phyloP scores from a whole-genome alignment of 2,113 vertebrate genomes.

The Xyliphius kryptos region DNA sequence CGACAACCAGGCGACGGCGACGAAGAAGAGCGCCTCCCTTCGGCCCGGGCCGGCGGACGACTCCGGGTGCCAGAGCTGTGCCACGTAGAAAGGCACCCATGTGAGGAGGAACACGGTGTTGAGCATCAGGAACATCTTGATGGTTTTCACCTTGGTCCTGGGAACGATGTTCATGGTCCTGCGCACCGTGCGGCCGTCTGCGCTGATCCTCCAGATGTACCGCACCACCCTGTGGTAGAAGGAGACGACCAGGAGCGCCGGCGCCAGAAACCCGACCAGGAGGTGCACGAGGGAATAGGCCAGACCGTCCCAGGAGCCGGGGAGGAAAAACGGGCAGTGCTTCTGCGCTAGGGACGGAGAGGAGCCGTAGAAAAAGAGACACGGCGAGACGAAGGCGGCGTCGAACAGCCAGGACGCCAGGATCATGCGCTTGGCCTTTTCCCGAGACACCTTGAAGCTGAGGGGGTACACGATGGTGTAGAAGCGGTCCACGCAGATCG shows the following conservation, averaged over 20 bases:
- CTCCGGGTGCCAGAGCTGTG: slow-evolving; percentile 81
- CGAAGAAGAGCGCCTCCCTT: slow-evolving; percentile 72
- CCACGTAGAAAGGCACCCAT: slow-evolving; percentile 82
- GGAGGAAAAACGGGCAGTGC: slow-evolving; percentile 81
- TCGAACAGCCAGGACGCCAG: slow-evolving; percentile 77
- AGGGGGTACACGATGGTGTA: slow-evolving; percentile 88
- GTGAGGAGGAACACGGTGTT: slow-evolving; percentile 78
- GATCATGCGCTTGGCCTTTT: slow-evolving; percentile 92
- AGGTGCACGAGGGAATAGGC: slow-evolving; percentile 67
- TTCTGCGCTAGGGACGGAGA: slow-evolving; percentile 28
- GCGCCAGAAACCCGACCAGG: slow-evolving; percentile 72
- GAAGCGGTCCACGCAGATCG: slow-evolving; percentile 83
- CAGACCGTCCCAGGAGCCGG: slow-evolving; percentile 70
- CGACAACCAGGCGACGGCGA: slow-evolving; percentile 71
- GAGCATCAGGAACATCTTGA: slow-evolving; percentile 91
- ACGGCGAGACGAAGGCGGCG: slow-evolving; percentile 67
- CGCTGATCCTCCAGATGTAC: slow-evolving; percentile 87
- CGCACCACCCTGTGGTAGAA: slow-evolving; percentile 88
- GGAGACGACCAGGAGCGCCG: slow-evolving; percentile 66
- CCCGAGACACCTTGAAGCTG: slow-evolving; percentile 90
- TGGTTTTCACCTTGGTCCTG: slow-evolving; percentile 90
- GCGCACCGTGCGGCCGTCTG: slow-evolving; percentile 75
- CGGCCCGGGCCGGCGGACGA: slow-evolving; percentile 55
- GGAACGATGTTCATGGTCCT: slow-evolving; percentile 89
- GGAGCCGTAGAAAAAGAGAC: slow-evolving; percentile 75